phyloP scores from a whole-genome alignment of 2,888 invertebrate species.

The Timandra comae region DNA sequence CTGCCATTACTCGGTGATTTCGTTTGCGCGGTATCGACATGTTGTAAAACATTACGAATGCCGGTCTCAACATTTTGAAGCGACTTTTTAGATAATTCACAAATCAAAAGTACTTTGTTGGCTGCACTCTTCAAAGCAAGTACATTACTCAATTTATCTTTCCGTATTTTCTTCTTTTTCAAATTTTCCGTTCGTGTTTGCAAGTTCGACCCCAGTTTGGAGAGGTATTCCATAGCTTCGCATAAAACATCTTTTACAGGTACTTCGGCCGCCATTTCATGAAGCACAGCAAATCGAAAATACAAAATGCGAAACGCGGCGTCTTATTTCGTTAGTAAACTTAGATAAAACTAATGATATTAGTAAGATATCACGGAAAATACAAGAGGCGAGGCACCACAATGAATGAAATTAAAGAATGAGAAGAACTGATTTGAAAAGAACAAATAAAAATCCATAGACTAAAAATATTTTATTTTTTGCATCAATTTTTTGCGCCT shows the following conservation, averaged over 20 bases:
- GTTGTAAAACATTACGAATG: conserved; percentile 46
- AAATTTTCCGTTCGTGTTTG: conserved; percentile 54
- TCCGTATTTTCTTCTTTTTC: conserved; percentile 52
- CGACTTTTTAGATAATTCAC: conserved; percentile 66
- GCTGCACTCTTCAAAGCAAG: conserved; percentile 63
- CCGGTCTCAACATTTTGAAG: conserved; percentile 61
- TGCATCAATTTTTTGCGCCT: conserved; percentile 18
- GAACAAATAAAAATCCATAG: conserved; percentile 47
- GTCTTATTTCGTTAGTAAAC: too few species aligned
- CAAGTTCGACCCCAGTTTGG: conserved; percentile 63
- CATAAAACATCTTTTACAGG: conserved; percentile 57
- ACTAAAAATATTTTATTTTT: conserved; percentile 44
- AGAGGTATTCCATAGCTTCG: conserved; percentile 65
- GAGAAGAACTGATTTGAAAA: too few species aligned
- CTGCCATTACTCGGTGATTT: conserved; percentile 10
- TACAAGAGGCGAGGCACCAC: neutral
- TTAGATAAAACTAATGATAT: too few species aligned
- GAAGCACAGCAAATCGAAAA: conserved; percentile 6
- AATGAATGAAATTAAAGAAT: too few species aligned
- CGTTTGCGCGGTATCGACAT: conserved; percentile 36
- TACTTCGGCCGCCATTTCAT: conserved; percentile 58
- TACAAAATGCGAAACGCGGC: too few species aligned
- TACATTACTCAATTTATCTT: conserved; percentile 50
- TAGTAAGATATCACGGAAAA: neutral
- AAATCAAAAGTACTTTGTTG: conserved; percentile 59